phyloP scores from a whole-genome alignment of 2,797 vertebrate genomes.

The Notamacropus eugenii region DNA sequence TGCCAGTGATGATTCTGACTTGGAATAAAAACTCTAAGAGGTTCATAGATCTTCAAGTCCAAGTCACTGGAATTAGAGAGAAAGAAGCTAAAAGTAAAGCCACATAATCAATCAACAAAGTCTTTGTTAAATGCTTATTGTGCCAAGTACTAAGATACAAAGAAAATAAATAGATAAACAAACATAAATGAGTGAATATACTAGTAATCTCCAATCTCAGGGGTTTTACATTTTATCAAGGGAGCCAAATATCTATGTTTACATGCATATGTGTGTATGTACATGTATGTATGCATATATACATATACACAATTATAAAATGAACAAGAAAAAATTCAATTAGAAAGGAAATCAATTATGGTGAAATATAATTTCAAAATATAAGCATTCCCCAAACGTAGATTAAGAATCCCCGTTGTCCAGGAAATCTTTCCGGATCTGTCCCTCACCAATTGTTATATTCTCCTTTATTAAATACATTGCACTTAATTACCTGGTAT shows the following conservation, averaged over 20 bases:
- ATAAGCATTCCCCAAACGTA: not conserved
- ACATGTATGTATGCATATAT: no score
- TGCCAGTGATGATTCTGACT: not conserved
- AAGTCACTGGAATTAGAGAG: not conserved
- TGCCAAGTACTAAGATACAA: not conserved
- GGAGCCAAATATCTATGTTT: no score
- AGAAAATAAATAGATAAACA: no score
- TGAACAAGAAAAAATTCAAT: not conserved
- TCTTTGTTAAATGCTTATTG: not conserved
- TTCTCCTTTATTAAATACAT: not conserved
- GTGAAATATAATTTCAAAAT: not conserved
- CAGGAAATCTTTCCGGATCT: not conserved
- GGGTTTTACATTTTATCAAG: no score
- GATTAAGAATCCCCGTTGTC: not conserved
- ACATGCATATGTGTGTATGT: not conserved
- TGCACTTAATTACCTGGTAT: not conserved
- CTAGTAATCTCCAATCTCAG: no score
- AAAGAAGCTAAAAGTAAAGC: not conserved
- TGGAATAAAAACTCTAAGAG: not conserved
- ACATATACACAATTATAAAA: not conserved
- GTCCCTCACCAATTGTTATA: not conserved
- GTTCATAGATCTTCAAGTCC: not conserved
- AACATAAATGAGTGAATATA: no score
- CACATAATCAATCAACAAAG: not conserved
- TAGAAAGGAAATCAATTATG: not conserved